Percentiles rank a stretch among this genome's conserved stretches.
Evolutionary conservation across 2,888 invertebrate species (phyloP).

Genomic region (Pristionchus arcanus): DNA sequence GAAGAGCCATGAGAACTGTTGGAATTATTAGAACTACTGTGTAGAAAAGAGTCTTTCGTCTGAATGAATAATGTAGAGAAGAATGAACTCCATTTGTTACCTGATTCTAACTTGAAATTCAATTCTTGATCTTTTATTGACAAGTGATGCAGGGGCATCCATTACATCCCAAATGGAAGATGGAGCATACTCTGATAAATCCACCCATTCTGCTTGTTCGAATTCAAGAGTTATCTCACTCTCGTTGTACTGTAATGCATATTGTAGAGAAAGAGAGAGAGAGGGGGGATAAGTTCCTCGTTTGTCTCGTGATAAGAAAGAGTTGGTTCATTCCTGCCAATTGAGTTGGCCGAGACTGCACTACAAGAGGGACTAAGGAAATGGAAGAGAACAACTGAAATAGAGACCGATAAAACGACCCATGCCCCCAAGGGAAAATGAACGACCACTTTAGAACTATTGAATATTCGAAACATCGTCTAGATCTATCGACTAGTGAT

Average conservation of each 20-base stretch:
- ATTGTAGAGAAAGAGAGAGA: conserved; percentile 41
- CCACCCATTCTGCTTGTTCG: conserved; percentile 94
- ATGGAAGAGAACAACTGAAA: neutral
- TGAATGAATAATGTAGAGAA: conserved; percentile 68
- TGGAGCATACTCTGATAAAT: conserved; percentile 96
- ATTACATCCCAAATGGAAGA: conserved; percentile 99
- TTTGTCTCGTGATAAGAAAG: conserved; percentile 37
- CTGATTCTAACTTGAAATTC: conserved; percentile 76
- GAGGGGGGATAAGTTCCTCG: conserved; percentile 27
- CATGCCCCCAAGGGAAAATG: neutral
- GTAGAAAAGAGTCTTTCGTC: conserved; percentile 98
- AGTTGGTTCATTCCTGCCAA: conserved; percentile 21
- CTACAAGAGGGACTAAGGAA: neutral
- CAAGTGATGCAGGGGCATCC: conserved; percentile 83
- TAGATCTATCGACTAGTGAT: neutral
- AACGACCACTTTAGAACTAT: neutral
- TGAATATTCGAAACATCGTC: neutral
- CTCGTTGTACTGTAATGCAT: too few species aligned
- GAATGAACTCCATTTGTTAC: conserved; percentile 48
- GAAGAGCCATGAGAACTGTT: conserved; percentile 97
- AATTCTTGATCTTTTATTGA: conserved; percentile 74
- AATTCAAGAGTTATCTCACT: conserved; percentile 88
- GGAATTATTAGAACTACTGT: conserved; percentile 99
- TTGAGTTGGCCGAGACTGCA: conserved; percentile 20
- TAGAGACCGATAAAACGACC: neutral